These are phyloP conservation scores for Hedya salicella DNA, from an alignment of 2,888 invertebrate species.

Conservation along the genomic window DNA sequence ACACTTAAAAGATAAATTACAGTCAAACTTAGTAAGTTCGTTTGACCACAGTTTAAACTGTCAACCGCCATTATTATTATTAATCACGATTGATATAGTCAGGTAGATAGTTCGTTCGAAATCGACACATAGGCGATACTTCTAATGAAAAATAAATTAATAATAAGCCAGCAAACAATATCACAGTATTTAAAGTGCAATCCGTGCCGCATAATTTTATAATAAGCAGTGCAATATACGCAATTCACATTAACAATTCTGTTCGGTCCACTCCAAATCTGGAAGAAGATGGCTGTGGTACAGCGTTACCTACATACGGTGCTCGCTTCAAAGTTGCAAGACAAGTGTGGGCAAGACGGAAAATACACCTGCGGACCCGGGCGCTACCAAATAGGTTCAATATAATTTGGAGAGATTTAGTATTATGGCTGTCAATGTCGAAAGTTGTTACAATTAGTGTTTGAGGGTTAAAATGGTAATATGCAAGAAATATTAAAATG, in stretches of 20 bases:
- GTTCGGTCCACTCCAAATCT: constrained; percentile 33
- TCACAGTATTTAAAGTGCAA: constrained; percentile 69
- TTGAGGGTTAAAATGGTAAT: constrained; percentile 54
- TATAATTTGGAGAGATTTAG: constrained; percentile 55
- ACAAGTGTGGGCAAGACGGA: constrained; percentile 7
- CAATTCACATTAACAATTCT: constrained; percentile 56
- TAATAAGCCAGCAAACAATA: constrained; percentile 77
- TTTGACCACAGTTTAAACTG: too few relatives aligned
- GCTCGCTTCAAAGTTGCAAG: constrained; percentile 17
- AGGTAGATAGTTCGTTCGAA: constrained; percentile 41
- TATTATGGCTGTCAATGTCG: constrained; percentile 51
- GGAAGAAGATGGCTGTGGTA: constrained; percentile 32
- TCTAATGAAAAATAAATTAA: constrained; percentile 54
- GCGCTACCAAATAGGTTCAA: constrained; percentile 15
- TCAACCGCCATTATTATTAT: too few relatives aligned
- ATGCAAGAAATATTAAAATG: constrained; percentile 53
- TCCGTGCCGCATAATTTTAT: constrained; percentile 77
- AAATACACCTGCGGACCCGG: constrained; percentile 32
- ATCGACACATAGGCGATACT: constrained; percentile 35
- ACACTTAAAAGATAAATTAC: too few relatives aligned
- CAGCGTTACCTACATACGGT: constrained; percentile 29
- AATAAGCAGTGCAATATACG: constrained; percentile 81
- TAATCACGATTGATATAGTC: too few relatives aligned
- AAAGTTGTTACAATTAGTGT: constrained; percentile 53
- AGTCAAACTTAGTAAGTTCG: too few relatives aligned